Evolutionary conservation across 2,113 vertebrate genomes (phyloP), one percentile per base, ranked within the genome.

Genomic region (Triplophysa tibetana): DNA sequence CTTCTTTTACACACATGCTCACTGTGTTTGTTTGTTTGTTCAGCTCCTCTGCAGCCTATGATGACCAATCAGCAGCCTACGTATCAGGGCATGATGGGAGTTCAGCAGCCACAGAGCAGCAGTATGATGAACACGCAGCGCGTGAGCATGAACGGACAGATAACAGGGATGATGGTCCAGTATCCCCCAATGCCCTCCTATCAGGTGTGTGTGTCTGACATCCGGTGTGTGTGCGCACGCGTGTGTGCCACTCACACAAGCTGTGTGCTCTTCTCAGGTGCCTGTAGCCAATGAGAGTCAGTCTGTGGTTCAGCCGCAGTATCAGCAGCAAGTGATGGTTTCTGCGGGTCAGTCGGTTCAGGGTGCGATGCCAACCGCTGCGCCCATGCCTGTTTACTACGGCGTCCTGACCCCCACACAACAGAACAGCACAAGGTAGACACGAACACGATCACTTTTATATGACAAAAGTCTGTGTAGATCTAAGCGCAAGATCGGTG

Each of bases 81-180:
- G 84, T 98, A 96, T 92, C 97, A 97, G 91, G 91, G 95, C 80
- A 95, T 98, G 84, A 96, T 98, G 87, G 95, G 96, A 80, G 96
- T 97, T 82, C 97, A 98, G 89, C 96, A 96, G 87, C 91, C 96
- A 0, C 96, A 96, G 89, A 96, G 94, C 86, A 93, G 95, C 6
- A 91, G 91, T 84, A 93, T 99, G 67, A 94, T 98, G 78, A 93
- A 90, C 90, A 93, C 91, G 83, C 97, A 98, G 90, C 95, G 96
- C 86, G 91, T 90, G 16, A 81, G 85, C 13, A 93, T 98, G 87
- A 95, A 94, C 14, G 93, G 90, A 88, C 97, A 98, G 86, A 98
- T 98, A 94, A 96, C 96, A 90, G 95, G 96, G 87, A 95, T 99
- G 87, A 96, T 99, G 96, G 97, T 98, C 84, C 96, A 98, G 90